Evolutionary conservation across 2,888 invertebrate genomes (phyloP), one percentile per base, ranked within the genome.

Genomic region (Melieria picta): DNA sequence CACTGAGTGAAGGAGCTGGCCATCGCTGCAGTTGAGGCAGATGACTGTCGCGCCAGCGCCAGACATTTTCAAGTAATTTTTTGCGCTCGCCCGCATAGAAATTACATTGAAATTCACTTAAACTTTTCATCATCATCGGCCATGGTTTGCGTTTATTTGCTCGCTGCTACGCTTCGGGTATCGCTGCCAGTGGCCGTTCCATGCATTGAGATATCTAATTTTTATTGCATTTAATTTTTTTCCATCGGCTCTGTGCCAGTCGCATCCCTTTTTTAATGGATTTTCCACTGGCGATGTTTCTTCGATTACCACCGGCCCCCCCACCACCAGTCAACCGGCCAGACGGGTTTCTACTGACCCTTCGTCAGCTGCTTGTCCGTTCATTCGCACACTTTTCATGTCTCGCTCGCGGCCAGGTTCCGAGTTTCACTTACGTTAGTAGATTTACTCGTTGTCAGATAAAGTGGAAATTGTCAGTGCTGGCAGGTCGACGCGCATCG

Each of bases 101-200:
- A 62, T 71, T 71, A 74, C 73, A 74, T 65, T 71, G 71, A 74
- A 74, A 69, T 65, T 71, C 71, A 74, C 73, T 74, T 74, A 71
- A 69, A 71, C 63, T 69, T 69, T 63, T 69, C 64, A 56, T 64
- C 64, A 63, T 48, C 57, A 63, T 63, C n/a, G 6, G 57, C 9
- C n/a, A 43, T 62, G 52, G 42, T 47, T 42, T 30, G 30, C 57
- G 4, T 63, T 48, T 47, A n/a, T 10, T 62, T 50, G 42, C 42
- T 13, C 47, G 5, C 47, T 30, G 55, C n/a, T 56, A 43, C 45
- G 45, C 11, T 55, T 65, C 9, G 47, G 47, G 30, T 50, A 13
- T 16, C 55, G 30, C 5, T 46, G 16, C 52, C 16, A 30, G 2
- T 9, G 47, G 52, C 3, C 6, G 9, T 13, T 43, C 61, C 45